These are phyloP conservation scores for Eristalis arbustorum DNA, from an alignment of 2,888 invertebrate species.

Conservation along the genomic window DNA sequence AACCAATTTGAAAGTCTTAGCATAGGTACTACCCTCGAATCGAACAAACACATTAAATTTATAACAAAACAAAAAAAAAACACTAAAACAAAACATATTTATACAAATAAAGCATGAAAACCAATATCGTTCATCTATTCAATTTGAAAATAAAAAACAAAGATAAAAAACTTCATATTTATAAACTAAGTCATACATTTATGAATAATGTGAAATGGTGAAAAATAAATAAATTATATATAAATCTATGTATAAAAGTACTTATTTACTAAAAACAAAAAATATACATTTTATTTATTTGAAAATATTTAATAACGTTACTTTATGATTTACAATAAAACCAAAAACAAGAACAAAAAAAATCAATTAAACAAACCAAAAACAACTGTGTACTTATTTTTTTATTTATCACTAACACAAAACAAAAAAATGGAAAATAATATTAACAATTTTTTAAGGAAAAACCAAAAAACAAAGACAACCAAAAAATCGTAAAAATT, in stretches of 20 bases:
- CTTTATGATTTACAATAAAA: conserved; percentile 67
- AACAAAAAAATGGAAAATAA: conserved; percentile 32
- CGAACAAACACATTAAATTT: conserved; percentile 45
- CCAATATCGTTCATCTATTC: conserved; percentile 67
- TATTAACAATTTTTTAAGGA: conserved; percentile 25
- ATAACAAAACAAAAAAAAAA: conserved; percentile 20
- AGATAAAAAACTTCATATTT: conserved; percentile 53
- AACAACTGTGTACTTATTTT: conserved; percentile 68
- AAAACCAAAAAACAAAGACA: conserved; percentile 9
- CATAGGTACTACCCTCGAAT: conserved; percentile 56
- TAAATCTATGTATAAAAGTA: conserved; percentile 55
- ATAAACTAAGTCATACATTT: conserved; percentile 67
- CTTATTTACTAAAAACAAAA: conserved; percentile 60
- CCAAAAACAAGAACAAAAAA: conserved; percentile 31
- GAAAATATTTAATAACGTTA: conserved; percentile 60
- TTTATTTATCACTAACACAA: conserved; percentile 62
- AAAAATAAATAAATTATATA: conserved; percentile 45
- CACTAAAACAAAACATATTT: conserved; percentile 29
- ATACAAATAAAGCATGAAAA: conserved; percentile 64
- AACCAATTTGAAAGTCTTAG: conserved; percentile 28
- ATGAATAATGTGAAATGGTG: conserved; percentile 43
- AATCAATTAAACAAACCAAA: conserved; percentile 40
- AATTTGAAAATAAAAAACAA: conserved; percentile 45
- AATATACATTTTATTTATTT: conserved; percentile 53
- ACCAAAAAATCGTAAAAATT: conserved; percentile 28